These are phyloP conservation scores for Callocephalon fimbriatum DNA, from an alignment of 2,113 vertebrate genomes.

Conservation along the genomic window DNA sequence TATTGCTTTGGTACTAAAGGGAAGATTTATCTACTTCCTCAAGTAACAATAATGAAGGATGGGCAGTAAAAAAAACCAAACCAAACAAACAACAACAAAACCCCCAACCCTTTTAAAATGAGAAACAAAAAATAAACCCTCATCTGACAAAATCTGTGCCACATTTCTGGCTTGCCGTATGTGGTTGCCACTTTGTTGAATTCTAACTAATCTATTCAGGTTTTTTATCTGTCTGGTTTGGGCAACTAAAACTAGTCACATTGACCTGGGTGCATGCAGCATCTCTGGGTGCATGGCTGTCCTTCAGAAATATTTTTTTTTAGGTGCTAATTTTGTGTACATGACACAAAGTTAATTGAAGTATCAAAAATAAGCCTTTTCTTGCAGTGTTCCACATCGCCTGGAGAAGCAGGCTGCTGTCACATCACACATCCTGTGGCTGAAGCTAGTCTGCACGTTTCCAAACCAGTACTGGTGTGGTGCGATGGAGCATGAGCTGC, in stretches of 20 bases:
- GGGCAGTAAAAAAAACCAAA: neutral
- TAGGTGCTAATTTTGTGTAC: neutral
- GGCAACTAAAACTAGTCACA: neutral
- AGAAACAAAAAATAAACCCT: neutral
- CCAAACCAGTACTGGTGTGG: neutral
- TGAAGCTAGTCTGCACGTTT: rapidly evolving
- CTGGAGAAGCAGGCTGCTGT: neutral
- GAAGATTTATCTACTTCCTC: neutral
- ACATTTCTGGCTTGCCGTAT: neutral
- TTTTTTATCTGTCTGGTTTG: neutral
- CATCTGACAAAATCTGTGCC: neutral
- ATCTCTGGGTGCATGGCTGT: neutral
- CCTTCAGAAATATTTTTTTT: neutral
- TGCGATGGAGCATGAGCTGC: neutral
- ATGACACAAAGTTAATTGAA: neutral
- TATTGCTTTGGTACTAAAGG: neutral
- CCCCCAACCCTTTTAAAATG: neutral
- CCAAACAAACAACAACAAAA: neutral
- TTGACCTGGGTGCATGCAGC: neutral
- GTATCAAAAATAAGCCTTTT: neutral
- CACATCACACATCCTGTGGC: neutral
- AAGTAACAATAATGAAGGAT: neutral
- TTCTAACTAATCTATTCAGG: neutral
- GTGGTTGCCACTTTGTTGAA: neutral
- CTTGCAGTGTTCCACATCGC: rapidly evolving